phyloP scores from a whole-genome alignment of 2,113 vertebrate genomes.

The Machaerirhynchus nigripectus region DNA sequence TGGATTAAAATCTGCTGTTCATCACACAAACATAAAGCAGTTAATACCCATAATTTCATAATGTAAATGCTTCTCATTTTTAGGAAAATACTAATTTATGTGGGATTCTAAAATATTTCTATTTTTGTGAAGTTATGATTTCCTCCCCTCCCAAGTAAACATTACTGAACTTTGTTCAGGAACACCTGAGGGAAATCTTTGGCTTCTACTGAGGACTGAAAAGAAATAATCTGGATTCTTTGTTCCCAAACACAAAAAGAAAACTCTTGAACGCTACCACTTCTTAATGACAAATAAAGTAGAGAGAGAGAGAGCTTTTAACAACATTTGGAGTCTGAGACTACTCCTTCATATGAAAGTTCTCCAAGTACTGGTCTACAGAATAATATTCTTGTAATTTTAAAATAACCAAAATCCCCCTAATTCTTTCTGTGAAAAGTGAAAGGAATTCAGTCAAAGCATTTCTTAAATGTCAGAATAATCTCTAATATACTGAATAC shows the following conservation, averaged over 20 bases:
- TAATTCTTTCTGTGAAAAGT: not conserved
- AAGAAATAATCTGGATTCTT: not conserved
- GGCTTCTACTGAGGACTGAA: not conserved
- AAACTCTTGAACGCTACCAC: not conserved
- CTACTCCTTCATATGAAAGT: not conserved
- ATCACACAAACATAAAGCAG: not conserved
- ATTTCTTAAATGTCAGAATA: not conserved
- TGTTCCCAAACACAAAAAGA: not conserved
- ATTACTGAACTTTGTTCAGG: not conserved
- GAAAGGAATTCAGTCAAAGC: not conserved
- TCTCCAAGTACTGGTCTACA: not conserved
- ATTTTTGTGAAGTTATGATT: not conserved
- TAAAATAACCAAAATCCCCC: fast-evolving
- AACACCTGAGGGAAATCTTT: not conserved
- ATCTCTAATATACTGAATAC: not conserved
- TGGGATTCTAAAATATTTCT: not conserved
- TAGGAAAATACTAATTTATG: not conserved
- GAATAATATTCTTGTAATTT: not conserved
- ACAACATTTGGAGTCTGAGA: fast-evolving
- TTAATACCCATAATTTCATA: not conserved
- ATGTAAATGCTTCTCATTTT: not conserved
- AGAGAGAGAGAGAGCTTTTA: not conserved
- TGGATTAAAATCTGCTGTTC: not conserved
- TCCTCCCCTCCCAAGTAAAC: not conserved
- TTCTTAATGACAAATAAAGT: not conserved